Evolutionary conservation across 2,797 vertebrate genomes (phyloP).

Genomic region (Ibycter americanus): DNA sequence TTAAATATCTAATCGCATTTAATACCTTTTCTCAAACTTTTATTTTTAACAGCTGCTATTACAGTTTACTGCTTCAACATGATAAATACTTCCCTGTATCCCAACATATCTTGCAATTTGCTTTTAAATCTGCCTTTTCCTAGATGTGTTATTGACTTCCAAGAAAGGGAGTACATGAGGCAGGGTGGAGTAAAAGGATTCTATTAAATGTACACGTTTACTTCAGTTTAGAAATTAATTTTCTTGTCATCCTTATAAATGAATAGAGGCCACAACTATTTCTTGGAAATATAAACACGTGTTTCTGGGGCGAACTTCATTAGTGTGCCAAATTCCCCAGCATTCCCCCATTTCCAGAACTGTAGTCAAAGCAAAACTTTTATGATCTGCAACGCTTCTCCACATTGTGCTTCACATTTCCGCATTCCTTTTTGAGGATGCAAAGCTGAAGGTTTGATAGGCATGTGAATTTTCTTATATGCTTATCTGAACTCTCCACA

Average conservation of each 20-base stretch:
- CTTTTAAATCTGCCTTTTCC: not conserved
- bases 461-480: not conserved
- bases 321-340: not conserved
- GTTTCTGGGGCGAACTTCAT: not conserved
- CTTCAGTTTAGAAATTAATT: not conserved
- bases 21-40: not conserved
- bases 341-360: not conserved
- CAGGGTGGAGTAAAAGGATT: not conserved
- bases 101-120: not conserved
- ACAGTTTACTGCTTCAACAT: not conserved
- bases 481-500: not conserved
- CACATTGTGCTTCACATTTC: not conserved
- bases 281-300: not conserved
- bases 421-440: not conserved
- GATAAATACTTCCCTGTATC: not conserved
- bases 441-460: not conserved
- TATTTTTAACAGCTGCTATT: slow-evolving; percentile 26
- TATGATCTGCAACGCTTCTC: not conserved
- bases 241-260: not conserved
- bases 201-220: not conserved
- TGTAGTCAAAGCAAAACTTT: not conserved
- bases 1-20: slow-evolving; percentile 16
- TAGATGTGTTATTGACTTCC: not conserved
- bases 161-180: not conserved
- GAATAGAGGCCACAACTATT: not conserved